These are phyloP conservation scores for Bilobella aurantiaca DNA, from an alignment of 1,140 invertebrate species.

Conservation along the genomic window DNA sequence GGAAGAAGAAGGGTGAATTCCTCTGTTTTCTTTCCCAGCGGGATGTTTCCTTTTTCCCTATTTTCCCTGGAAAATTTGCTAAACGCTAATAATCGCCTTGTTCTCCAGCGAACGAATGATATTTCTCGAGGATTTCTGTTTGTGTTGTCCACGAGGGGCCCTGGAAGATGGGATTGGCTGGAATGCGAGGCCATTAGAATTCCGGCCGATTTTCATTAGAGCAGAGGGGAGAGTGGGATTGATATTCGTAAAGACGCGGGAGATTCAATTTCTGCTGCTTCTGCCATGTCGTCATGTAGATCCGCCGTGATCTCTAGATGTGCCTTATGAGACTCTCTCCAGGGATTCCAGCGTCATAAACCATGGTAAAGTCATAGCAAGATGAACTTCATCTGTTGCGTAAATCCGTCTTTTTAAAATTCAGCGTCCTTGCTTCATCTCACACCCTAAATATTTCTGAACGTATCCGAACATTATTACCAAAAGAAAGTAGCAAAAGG, in stretches of 20 bases:
- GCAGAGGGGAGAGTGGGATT: neutral
- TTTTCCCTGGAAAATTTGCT: neutral
- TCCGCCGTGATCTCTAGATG: neutral
- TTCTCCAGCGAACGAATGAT: no score
- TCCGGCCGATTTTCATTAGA: neutral
- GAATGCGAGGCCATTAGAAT: neutral
- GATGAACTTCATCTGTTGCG: neutral
- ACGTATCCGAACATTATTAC: no score
- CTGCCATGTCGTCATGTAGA: slow-evolving; percentile 1
- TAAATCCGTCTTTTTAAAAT: neutral
- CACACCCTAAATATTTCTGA: no score
- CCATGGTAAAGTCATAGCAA: neutral
- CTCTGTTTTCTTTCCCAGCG: neutral
- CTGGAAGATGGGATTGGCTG: neutral
- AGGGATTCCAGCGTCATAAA: neutral
- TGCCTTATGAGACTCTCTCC: neutral
- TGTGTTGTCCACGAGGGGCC: neutral
- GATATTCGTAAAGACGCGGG: neutral
- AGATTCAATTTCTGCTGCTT: slow-evolving; percentile 1
- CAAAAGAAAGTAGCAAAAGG: no score
- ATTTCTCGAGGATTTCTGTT: neutral
- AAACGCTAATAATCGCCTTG: slow-evolving; percentile 5
- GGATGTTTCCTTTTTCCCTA: no score
- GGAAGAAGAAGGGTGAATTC: neutral
- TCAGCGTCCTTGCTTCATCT: neutral